Conservation (phyloP, 2,888 invertebrate genomes). For the Ceramica pisi region DNA sequence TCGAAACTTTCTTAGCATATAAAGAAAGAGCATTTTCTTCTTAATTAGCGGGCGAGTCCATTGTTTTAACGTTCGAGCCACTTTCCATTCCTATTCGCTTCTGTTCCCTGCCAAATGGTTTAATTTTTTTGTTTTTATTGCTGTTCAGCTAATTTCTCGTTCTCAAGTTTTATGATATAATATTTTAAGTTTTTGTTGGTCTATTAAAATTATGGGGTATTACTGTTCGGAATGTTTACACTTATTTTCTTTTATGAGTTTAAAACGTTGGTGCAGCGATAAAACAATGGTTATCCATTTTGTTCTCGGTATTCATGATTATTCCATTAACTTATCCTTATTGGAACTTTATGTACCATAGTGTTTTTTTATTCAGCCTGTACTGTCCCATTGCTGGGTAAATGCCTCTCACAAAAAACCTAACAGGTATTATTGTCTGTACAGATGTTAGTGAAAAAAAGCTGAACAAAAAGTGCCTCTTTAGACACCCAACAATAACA, state of each 20-base stretch:
- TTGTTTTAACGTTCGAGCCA: conserved; percentile 77
- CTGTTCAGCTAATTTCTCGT: conserved; percentile 61
- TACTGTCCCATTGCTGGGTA: too few relatives aligned
- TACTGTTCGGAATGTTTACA: conserved; percentile 36
- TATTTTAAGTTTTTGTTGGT: conserved; percentile 51
- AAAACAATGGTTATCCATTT: conserved; percentile 23
- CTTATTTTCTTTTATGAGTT: conserved; percentile 31
- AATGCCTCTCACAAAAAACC: too few relatives aligned
- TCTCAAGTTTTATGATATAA: conserved; percentile 57
- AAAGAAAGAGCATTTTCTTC: conserved; percentile 74
- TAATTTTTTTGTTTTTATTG: conserved; percentile 68
- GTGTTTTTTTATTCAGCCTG: neutral
- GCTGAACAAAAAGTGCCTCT: neutral
- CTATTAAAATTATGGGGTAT: conserved; percentile 47
- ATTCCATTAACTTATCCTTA: neutral
- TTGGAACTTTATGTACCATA: neutral
- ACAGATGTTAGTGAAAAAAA: neutral
- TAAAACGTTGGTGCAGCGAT: conserved; percentile 20
- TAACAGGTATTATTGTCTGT: too few relatives aligned
- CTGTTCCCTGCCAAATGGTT: conserved; percentile 78
- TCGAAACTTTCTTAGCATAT: conserved; percentile 61
- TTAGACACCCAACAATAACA: neutral
- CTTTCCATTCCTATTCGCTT: conserved; percentile 67
- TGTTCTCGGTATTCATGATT: neutral
- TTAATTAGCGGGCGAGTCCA: conserved; percentile 78